Evolutionary conservation across 2,797 vertebrate species (phyloP), one percentile per base, ranked within the genome.

Genomic region (Galaxias olidus): DNA sequence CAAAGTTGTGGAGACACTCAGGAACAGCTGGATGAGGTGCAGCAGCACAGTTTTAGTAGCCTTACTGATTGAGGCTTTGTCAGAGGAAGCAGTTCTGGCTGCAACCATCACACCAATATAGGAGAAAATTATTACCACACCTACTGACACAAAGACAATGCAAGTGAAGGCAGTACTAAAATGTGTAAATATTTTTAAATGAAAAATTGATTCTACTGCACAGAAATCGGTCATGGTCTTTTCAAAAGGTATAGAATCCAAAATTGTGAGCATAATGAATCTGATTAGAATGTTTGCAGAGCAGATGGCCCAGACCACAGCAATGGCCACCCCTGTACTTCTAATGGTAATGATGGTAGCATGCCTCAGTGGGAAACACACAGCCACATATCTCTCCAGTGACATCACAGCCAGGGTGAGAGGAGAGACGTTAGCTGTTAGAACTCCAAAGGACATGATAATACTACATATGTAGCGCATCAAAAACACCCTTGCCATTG

Each of bases 401-500:
- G 85, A 84, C 88, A 91, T 91, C 61, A 86, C n/a, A n/a, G 83
- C 75, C 65, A 91, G 76, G 1, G 77, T 90, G 17, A 90, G 65
- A 45, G 88, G 87, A 10, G 84, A 76, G 4, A 84, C 70, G 0
- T 4, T 14, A 1, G 19, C 76, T 0, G 66, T 59, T 6, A 85
- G 59, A 4, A 9, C 2, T 0, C 45, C 11, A 0, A 83, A 1
- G 14, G 78, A n/a, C 1, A 10, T 4, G 0, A 88, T 41, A 8
- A 76, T 0, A 1, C 72, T 65, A 67, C 89, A 91, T 0, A 71
- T 10, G n/a, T 68, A 51, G 61, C 66, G 82, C 0, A 56, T 57
- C 10, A 90, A 0, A 1, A 0, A 19, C 0, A 84, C 1, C 8
- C 40, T 18, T 14, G 7, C 12, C 1, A 45, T 0, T 18, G 69